Evolutionary conservation across 2,888 invertebrate genomes (phyloP), one percentile per base, ranked within the genome.

Genomic region (Caenorhabditis sp.): DNA sequence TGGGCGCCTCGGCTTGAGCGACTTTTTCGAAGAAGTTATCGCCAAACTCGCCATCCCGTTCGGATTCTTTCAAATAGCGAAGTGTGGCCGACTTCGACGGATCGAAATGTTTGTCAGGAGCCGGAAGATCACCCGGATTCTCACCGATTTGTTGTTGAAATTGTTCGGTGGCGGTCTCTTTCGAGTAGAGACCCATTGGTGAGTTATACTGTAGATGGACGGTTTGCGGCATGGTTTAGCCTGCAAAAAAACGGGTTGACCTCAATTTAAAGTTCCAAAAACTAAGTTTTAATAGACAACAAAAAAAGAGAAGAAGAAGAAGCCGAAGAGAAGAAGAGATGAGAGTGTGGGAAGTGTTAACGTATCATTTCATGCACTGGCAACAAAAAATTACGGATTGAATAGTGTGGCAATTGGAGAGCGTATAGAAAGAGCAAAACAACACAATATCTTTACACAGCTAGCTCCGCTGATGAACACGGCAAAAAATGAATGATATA

Each of bases 191-290:
- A 19, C 72, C 74, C 72, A 77, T 78, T 8, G 84, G 83, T 49
- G 83, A 78, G 71, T 84, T 84, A 80, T 84, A 83, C 78, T 84
- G 83, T 73, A 82, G 72, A 73, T 84, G 83, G 27, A 78, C 81
- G 37, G 79, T 72, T 66, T 72, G 70, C 43, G 81, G 77, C 81
- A 81, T 81, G 58, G 67, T 62, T 64, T 51, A 60, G 4, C 12
- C 12, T 23, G 50, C 6, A 50, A 14, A 4, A 14, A 50, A 14
- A 50, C n/a, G n/a, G n/a, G n/a, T n/a, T n/a, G n/a, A n/a, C n/a
- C n/a, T n/a, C 5, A 50, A 50, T 8, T 50, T n/a, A 21, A 6
- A 51, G 5, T 51, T 23, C 51, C 21, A 23, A 6, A 19, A 19
- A 3, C 3, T 50, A 8, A 8, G 4, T 19, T 17, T 4, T 3